Base-by-base conservation (phyloP, 2,888 invertebrate genomes). In the Mallateleia sp. region DNA sequence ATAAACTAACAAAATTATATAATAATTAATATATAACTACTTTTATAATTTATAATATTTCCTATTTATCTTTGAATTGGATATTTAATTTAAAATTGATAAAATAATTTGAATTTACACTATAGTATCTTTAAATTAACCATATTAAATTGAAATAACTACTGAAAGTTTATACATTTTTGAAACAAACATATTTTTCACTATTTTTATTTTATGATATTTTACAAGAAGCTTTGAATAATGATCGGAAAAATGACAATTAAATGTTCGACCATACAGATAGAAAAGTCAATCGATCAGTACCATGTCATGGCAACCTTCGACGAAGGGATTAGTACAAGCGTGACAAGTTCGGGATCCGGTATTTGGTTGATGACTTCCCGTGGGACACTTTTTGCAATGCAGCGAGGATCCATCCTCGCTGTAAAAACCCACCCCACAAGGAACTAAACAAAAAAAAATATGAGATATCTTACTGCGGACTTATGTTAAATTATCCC, bases 311-410 rank as follows among this genome's bases (percentile, higher is more conserved):
- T 91, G 89, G 78, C 93, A 93, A 56, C 92, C 93, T 69, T 92
- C 91, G 75, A 91, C 88, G 88, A 93, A 92, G 85, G 93, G 93
- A 92, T 92, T 93, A 89, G 91, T 92, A 60, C 93, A 93, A 89
- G 91, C 86, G 38, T 88, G 92, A 89, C 93, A 93, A 88, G 89
- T 88, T 84, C 91, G 88, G 38, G 93, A 90, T 60, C 93, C 93
- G 64, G 89, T 85, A 86, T 91, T 91, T 45, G 92, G 92, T 78
- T 93, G 93, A 89, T 93, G 89, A 66, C 91, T 92, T 77, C 93
- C 93, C 66, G 77, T 42, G 72, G 93, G 90, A 85, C 93, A 93
- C 81, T 87, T 92, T 87, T 93, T 92, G 79, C 93, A 93, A 60
- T 89, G 82, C n/a, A n/a, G n/a, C 45, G 92, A 92, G 60, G 92